Percentiles rank a stretch among this genome's conserved stretches.
These are phyloP conservation scores for Nesidiocoris tenuis DNA, from an alignment of 2,888 invertebrate genomes.

Conservation along the genomic window DNA sequence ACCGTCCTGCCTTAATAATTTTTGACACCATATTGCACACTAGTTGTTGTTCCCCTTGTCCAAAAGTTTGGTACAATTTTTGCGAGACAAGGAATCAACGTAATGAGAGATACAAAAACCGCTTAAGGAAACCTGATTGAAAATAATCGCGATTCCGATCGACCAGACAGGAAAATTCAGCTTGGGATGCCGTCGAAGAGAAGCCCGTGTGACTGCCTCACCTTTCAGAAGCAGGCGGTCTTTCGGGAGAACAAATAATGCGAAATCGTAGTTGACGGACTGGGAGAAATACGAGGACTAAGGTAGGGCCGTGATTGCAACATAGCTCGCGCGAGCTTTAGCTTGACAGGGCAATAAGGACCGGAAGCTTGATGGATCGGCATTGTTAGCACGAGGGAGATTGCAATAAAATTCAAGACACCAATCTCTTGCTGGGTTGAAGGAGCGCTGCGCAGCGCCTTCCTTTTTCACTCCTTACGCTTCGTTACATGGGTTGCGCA, in stretches of 20 bases:
- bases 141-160: too few species aligned
- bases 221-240: too few species aligned
- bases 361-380: constrained; percentile 19
- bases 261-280: neutral
- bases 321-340: neutral
- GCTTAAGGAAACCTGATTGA: too few species aligned
- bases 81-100: too few species aligned
- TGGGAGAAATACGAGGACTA: neutral
- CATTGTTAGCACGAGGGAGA: constrained; percentile 18
- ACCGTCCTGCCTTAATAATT: too few species aligned
- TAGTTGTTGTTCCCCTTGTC: too few species aligned
- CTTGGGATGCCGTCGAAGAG: too few species aligned
- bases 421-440: constrained; percentile 4
- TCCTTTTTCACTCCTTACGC: neutral
- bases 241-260: neutral
- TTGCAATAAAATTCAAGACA: constrained; percentile 15
- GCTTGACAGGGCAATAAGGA: constrained; percentile 24
- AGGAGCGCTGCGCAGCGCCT: neutral
- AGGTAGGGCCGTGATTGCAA: neutral
- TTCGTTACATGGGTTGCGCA: neutral
- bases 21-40: too few species aligned
- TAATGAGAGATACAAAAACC: too few species aligned
- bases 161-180: too few species aligned
- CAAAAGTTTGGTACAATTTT: too few species aligned
- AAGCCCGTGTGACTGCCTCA: too few species aligned